A percentile compares a stretch with the other conserved stretches of the same genome.
phyloP scores from a whole-genome alignment of 1,140 invertebrate genomes.

The Polypedilum vanderplanki region DNA sequence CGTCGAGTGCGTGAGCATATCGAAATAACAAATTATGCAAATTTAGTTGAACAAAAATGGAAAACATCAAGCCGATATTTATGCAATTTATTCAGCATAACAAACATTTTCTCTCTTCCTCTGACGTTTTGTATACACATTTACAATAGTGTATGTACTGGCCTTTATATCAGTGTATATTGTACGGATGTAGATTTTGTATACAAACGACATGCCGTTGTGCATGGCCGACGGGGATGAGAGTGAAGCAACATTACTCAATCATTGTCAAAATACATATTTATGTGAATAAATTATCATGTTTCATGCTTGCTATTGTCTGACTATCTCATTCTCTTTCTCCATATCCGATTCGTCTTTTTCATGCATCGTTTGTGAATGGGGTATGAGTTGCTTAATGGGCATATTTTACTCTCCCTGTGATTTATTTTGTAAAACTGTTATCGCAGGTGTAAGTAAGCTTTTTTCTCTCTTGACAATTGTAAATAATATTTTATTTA shows the following conservation, averaged over 20 bases:
- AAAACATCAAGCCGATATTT: conserved; percentile 18
- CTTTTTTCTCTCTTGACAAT: no score
- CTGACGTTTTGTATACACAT: background rate
- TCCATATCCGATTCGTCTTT: conserved; percentile 11
- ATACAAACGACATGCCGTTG: background rate
- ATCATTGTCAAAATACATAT: conserved; percentile 28
- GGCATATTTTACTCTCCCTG: background rate
- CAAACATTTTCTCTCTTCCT: background rate
- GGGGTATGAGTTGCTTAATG: background rate
- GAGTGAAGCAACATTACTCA: conserved; percentile 14
- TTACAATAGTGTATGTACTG: background rate
- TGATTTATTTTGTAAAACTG: background rate
- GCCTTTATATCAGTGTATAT: background rate
- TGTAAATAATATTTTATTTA: no score
- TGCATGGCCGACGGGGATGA: background rate
- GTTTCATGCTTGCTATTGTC: background rate
- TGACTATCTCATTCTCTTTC: conserved; percentile 12
- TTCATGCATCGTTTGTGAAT: background rate
- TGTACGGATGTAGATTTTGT: background rate
- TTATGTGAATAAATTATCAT: conserved; percentile 27
- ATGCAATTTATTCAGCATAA: conserved; percentile 14
- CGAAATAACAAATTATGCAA: conserved; percentile 14
- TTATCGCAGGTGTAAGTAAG: background rate
- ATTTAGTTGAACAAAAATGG: background rate
- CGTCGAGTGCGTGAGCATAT: background rate